phyloP scores from a whole-genome alignment of 2,888 invertebrate species.

The Agonopterix heracliana region DNA sequence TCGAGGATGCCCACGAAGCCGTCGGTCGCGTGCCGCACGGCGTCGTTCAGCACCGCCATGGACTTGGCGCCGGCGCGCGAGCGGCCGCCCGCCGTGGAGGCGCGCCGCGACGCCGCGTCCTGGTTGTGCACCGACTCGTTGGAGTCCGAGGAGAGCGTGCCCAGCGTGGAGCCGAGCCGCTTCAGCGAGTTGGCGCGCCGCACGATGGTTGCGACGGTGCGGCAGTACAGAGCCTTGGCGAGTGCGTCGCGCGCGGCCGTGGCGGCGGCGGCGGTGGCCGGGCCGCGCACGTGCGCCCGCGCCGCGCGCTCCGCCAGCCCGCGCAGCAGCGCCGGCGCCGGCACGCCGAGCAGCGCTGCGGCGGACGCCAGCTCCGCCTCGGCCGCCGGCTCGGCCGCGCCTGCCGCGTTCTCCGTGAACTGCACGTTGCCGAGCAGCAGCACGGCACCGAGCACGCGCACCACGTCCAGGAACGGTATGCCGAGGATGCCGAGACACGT shows the following conservation, averaged over 20 bases:
- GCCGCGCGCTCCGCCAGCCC: conserved; percentile 82
- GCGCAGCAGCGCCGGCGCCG: conserved; percentile 86
- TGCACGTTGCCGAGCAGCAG: conserved; percentile 94
- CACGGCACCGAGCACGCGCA: conserved; percentile 92
- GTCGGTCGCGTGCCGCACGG: conserved; percentile 94
- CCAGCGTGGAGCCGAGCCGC: conserved; percentile 87
- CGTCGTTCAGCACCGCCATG: conserved; percentile 94
- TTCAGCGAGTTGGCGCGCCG: conserved; percentile 94
- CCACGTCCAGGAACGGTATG: conserved; percentile 95
- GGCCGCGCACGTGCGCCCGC: conserved; percentile 74
- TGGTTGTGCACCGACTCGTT: conserved; percentile 94
- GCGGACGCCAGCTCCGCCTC: conserved; percentile 91
- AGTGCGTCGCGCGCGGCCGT: conserved; percentile 92
- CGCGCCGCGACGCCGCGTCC: conserved; percentile 90
- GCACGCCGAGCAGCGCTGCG: conserved; percentile 83
- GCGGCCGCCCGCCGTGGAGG: conserved; percentile 87
- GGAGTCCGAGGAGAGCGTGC: conserved; percentile 92
- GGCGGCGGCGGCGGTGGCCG: conserved; percentile 84
- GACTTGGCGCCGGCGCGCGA: conserved; percentile 88
- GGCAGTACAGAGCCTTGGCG: conserved; percentile 94
- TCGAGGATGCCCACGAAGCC: conserved; percentile 97
- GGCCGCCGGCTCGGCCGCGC: conserved; percentile 86
- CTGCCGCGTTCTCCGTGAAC: conserved; percentile 86
- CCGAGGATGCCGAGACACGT: conserved; percentile 92
- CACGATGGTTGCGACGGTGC: conserved; percentile 95